phyloP scores from a whole-genome alignment of 2,113 vertebrate genomes.

The Pollimyrus isidori region DNA sequence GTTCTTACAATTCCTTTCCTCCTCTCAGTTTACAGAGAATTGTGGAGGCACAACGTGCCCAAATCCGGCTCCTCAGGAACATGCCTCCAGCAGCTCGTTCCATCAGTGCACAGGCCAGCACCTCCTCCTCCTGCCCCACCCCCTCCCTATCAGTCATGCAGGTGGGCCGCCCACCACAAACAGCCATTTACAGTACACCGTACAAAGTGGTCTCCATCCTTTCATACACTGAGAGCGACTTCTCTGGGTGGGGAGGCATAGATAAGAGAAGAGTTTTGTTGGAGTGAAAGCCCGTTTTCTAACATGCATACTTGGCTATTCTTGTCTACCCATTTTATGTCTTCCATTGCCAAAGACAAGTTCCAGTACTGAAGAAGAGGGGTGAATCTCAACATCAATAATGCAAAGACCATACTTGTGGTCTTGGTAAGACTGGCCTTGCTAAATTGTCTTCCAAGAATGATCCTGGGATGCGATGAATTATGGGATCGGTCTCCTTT shows the following conservation, averaged over 20 bases:
- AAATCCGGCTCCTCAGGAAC: neutral
- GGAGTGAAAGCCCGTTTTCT: neutral
- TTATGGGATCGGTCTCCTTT: too few relatives aligned
- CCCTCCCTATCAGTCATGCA: neutral
- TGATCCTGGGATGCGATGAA: too few relatives aligned
- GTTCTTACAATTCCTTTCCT: neutral
- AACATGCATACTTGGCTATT: too few relatives aligned
- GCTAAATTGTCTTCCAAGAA: too few relatives aligned
- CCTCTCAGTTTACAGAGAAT: conserved; percentile 16
- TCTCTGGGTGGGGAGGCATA: too few relatives aligned
- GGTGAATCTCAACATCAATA: too few relatives aligned
- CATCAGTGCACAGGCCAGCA: neutral
- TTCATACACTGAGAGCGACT: neutral
- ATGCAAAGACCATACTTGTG: too few relatives aligned
- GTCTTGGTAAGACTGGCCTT: too few relatives aligned
- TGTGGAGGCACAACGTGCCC: conserved; percentile 12
- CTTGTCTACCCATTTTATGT: too few relatives aligned
- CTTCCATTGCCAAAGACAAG: too few relatives aligned
- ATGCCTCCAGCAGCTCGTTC: neutral
- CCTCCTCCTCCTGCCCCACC: neutral
- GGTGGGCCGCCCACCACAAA: neutral
- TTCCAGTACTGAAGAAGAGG: too few relatives aligned
- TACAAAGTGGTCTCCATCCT: neutral
- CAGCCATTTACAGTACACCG: neutral
- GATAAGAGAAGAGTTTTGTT: too few relatives aligned